Percentiles rank a stretch among this genome's conserved stretches.
Conservation (phyloP, 37 sponge, comb jelly and placozoan species). For the Hormiphora californensis region DNA sequence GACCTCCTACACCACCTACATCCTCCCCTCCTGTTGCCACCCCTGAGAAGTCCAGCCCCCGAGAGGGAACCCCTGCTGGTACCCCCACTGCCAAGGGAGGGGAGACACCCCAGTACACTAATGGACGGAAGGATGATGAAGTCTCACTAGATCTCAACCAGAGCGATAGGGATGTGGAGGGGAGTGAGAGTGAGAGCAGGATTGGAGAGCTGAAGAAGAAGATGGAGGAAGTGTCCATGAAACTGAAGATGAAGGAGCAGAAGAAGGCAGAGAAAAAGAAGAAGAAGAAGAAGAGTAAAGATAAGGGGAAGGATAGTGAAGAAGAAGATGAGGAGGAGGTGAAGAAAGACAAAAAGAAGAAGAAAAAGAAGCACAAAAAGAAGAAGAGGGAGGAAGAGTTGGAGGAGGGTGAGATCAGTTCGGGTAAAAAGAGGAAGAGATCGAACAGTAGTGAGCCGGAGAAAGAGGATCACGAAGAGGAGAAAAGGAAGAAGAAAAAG, state of each 20-base stretch:
- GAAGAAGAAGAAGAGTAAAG: conserved; percentile 5
- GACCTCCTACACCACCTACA: background rate
- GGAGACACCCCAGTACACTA: conserved; percentile 36
- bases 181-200: background rate
- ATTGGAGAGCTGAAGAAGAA: background rate
- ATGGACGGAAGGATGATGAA: conserved; percentile 14
- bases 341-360: conserved; percentile 33
- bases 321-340: background rate
- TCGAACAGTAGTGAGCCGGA: background rate
- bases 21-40: background rate
- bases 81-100: conserved; percentile 38
- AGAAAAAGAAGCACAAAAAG: conserved; percentile 24
- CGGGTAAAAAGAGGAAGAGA: background rate
- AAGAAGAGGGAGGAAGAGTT: background rate
- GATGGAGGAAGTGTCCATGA: background rate
- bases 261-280: background rate
- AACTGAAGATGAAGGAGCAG: conserved; percentile 6
- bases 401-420: conserved; percentile 10
- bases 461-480: conserved; percentile 5
- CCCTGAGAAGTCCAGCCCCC: background rate
- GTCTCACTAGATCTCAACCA: conserved; percentile 21
- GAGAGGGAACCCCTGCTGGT: background rate
- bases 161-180: background rate
- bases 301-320: conserved; percentile 29
- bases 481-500: background rate